Conservation (phyloP, 1,140 invertebrate species). For the Drosophila nigrodunni region DNA sequence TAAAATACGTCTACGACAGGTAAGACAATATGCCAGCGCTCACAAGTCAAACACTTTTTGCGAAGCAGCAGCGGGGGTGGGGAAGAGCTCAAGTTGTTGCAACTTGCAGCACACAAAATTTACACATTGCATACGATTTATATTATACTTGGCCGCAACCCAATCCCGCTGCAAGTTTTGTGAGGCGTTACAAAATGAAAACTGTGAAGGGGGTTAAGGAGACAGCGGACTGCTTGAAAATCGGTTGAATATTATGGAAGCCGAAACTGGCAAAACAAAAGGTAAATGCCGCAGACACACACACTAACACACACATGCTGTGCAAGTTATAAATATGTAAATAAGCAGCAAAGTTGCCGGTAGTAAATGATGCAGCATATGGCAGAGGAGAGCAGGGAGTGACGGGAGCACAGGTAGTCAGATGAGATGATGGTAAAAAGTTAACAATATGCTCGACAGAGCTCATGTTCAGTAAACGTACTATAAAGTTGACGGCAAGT, state of each 20-base stretch:
- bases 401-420: constrained; percentile 19
- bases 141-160: constrained; percentile 60
- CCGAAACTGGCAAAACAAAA: constrained; percentile 54
- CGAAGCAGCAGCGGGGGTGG: neutral
- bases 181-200: neutral
- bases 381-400: neutral
- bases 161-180: constrained; percentile 26
- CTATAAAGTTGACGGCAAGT: constrained; percentile 57
- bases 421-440: constrained; percentile 53
- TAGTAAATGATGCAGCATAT: constrained; percentile 46
- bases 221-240: constrained; percentile 41
- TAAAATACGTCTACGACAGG: constrained; percentile 41
- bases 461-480: constrained; percentile 59
- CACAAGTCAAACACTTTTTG: constrained; percentile 66
- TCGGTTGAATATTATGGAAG: constrained; percentile 68
- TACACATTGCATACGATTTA: constrained; percentile 74
- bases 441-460: constrained; percentile 69
- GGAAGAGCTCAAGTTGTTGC: constrained; percentile 60
- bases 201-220: neutral
- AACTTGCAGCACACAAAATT: constrained; percentile 47
- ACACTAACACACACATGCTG: constrained; percentile 3
- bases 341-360: constrained; percentile 77
- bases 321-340: constrained; percentile 77
- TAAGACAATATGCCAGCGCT: constrained; percentile 74
- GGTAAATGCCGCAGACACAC: constrained; percentile 23